Evolutionary conservation across 2,888 invertebrate genomes (phyloP).

Genomic region (Ophion slaviceki): DNA sequence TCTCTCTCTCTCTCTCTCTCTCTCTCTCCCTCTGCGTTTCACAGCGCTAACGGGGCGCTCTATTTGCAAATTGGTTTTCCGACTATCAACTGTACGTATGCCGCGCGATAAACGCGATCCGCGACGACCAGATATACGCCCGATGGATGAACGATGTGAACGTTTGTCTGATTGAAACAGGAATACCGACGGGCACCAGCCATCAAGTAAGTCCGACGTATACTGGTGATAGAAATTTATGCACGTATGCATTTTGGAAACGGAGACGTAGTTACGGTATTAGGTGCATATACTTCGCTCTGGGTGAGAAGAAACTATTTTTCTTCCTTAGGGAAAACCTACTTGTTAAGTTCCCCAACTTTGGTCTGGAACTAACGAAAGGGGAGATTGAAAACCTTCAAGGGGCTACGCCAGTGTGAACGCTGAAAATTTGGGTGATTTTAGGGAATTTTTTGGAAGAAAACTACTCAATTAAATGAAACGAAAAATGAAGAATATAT

Average conservation of each 20-base stretch:
- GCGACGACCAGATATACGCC: constrained; percentile 64
- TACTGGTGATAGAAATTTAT: neutral
- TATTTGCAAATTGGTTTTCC: constrained; percentile 82
- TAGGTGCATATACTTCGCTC: neutral
- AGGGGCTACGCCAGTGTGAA: too few species aligned
- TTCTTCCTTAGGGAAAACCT: neutral
- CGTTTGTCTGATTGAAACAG: constrained; percentile 79
- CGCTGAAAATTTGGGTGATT: too few species aligned
- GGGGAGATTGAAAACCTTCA: too few species aligned
- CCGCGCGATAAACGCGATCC: constrained; percentile 74
- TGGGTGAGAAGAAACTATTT: neutral
- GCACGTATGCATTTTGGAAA: neutral
- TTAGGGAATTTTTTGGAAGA: too few species aligned
- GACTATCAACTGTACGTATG: constrained; percentile 55
- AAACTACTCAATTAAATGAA: too few species aligned
- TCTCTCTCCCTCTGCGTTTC: constrained; percentile 40
- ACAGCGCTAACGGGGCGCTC: constrained; percentile 70
- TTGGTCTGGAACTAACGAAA: too few species aligned
- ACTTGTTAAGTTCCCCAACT: too few species aligned
- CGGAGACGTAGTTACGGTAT: constrained; percentile 15
- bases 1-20: constrained; percentile 35
- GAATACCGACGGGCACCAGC: constrained; percentile 66
- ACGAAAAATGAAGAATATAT: too few species aligned
- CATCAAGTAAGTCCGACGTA: neutral
- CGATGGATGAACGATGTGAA: constrained; percentile 75